phyloP scores from a whole-genome alignment of 35 echinoderm and acorn worm genomes.

The Stichopus chloronotus region DNA sequence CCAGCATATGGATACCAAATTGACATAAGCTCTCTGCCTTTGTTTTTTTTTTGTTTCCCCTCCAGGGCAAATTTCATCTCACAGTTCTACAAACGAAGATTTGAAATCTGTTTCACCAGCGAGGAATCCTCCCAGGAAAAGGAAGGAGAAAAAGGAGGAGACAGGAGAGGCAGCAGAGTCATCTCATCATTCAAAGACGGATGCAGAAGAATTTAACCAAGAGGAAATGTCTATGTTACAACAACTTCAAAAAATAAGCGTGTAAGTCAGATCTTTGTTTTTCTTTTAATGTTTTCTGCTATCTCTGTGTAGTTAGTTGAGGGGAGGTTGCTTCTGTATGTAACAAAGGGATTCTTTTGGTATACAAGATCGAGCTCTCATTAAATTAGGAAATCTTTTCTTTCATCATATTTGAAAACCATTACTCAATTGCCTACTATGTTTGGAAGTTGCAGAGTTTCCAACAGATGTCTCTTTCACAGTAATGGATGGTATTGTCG shows the following conservation, averaged over 20 bases:
- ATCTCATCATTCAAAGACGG: neutral
- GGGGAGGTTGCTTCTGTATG: no score
- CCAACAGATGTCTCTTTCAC: no score
- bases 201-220: slow-evolving; percentile 36
- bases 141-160: neutral
- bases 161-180: neutral
- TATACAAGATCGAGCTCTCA: no score
- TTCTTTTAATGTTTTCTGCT: neutral
- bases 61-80: neutral
- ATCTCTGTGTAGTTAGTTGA: neutral
- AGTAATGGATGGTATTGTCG: no score
- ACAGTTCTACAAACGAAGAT: neutral
- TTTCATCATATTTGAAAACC: no score
- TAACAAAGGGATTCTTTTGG: no score
- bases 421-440: no score
- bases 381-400: no score
- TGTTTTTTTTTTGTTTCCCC: neutral
- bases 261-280: slow-evolving; percentile 55
- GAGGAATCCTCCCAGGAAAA: neutral
- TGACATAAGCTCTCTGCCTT: no score
- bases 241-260: slow-evolving; percentile 76
- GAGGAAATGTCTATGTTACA: slow-evolving; percentile 92
- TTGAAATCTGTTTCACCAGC: neutral
- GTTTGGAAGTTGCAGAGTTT: no score
- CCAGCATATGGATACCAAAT: no score